Conservation (phyloP, 2,113 vertebrate genomes). For the Megalops atlanticus region DNA sequence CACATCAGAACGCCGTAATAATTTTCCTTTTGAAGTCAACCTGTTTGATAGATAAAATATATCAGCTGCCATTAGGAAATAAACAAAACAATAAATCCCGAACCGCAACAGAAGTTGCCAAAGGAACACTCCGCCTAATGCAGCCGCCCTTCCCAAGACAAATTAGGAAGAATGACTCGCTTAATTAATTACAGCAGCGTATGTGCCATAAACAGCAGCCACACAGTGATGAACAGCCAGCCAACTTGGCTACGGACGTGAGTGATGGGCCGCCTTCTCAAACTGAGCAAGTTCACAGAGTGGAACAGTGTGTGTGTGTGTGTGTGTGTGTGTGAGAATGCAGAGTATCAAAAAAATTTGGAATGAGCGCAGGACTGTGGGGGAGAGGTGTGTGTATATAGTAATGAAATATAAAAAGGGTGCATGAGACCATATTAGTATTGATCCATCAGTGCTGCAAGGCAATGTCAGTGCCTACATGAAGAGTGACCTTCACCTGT, state of each 20-base stretch:
- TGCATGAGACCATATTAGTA: no score
- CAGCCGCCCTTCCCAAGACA: not conserved
- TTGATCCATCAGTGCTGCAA: not conserved
- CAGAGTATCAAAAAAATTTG: no score
- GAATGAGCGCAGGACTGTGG: no score
- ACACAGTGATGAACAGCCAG: not conserved
- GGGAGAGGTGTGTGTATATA: not conserved
- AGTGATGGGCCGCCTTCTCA: not conserved
- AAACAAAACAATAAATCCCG: conserved; percentile 6
- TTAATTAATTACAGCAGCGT: not conserved
- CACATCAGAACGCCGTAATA: no score
- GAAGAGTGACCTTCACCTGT: not conserved
- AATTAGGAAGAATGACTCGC: not conserved
- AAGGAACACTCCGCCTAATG: not conserved
- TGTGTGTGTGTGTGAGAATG: not conserved
- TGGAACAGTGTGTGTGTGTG: not conserved
- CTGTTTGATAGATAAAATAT: not conserved
- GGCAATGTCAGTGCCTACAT: not conserved
- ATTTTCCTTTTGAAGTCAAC: not conserved
- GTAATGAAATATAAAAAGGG: no score
- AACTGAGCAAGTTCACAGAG: not conserved
- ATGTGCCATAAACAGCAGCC: not conserved
- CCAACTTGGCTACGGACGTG: not conserved
- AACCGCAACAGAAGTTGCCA: no score
- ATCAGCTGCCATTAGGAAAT: conserved; percentile 1